Percentiles rank a stretch among this genome's conserved stretches.
phyloP scores from a whole-genome alignment of 2,888 invertebrate species.

The Noctuana brunneofusca region DNA sequence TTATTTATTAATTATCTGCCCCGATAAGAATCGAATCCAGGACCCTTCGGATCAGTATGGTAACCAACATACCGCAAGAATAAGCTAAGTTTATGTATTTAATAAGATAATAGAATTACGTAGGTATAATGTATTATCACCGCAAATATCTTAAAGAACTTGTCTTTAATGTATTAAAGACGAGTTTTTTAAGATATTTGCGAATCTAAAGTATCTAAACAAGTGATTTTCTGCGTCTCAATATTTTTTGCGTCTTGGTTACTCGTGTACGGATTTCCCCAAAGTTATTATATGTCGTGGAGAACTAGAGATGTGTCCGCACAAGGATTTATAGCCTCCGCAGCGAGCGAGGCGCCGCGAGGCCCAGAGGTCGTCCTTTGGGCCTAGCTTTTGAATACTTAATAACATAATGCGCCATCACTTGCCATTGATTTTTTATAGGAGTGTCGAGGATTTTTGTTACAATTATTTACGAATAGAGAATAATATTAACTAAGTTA shows the following conservation, averaged over 20 bases:
- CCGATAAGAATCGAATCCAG: too few species aligned
- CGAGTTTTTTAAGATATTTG: too few species aligned
- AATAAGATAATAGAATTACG: too few species aligned
- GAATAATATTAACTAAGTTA: not conserved
- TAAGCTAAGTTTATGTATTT: too few species aligned
- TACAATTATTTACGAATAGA: too few species aligned
- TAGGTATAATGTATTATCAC: too few species aligned
- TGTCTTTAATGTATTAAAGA: too few species aligned
- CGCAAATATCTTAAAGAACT: too few species aligned
- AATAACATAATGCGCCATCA: not conserved
- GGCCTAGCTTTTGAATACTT: not conserved
- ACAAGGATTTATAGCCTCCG: slow-evolving; percentile 62
- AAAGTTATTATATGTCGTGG: slow-evolving; percentile 26
- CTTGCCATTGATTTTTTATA: not conserved
- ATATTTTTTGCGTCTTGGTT: slow-evolving; percentile 5
- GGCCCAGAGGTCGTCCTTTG: not conserved
- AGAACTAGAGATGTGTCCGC: slow-evolving; percentile 49
- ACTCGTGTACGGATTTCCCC: slow-evolving; percentile 19
- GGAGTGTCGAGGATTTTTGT: too few species aligned
- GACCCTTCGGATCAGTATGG: too few species aligned
- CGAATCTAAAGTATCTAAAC: not conserved
- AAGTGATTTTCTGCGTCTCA: not conserved
- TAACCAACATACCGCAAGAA: too few species aligned
- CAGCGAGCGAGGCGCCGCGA: slow-evolving; percentile 12
- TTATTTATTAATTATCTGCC: too few species aligned